Evolutionary conservation across 2,113 vertebrate genomes (phyloP), one percentile per base, ranked within the genome.

Genomic region (Corydoras sp.): DNA sequence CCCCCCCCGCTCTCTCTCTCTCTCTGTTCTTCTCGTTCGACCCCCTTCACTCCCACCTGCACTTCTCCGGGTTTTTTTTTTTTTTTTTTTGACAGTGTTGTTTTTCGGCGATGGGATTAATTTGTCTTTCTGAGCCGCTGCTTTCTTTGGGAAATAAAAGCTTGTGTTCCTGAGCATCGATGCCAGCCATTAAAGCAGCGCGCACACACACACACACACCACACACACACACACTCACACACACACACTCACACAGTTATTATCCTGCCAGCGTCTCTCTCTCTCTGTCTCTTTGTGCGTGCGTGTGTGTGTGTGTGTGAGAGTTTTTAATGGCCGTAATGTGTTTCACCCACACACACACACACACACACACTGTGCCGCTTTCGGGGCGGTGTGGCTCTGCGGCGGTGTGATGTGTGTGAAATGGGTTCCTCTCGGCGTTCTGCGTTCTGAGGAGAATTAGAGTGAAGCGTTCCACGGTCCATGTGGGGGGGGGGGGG

Each of bases 131-230:
- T 9, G 12, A 55, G 60, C 14, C 56, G n/a, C 7, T 71, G 54
- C 54, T 43, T 65, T 58, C 48, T 66, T 49, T 32, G 18, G 35
- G 43, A 65, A 65, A 72, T 72, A 43, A 58, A 51, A 49, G 53
- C 43, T 29, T 69, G 43, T 62, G 30, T 35, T 64, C 35, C 11
- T 12, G 24, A 9, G 50, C 51, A 18, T 56, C 62, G 61, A 31
- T 62, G 14, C 5, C 53, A 65, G 61, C 61, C 32, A 61, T 71
- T 71, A 63, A 30, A 71, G 31, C 15, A 51, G 49, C 30, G n/a
- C 15, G 10, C 0, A 58, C 54, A 51, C 43, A 59, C 24, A 51
- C 58, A 62, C 56, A 7, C 13, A 59, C 67, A 59, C n/a, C n/a
- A n/a, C n/a, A n/a, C n/a, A n/a, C n/a, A n/a, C n/a, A n/a, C n/a